A percentile compares a stretch with the other conserved stretches of the same genome.
phyloP scores from a whole-genome alignment of 2,113 vertebrate species.

The Saccopteryx leptura region DNA sequence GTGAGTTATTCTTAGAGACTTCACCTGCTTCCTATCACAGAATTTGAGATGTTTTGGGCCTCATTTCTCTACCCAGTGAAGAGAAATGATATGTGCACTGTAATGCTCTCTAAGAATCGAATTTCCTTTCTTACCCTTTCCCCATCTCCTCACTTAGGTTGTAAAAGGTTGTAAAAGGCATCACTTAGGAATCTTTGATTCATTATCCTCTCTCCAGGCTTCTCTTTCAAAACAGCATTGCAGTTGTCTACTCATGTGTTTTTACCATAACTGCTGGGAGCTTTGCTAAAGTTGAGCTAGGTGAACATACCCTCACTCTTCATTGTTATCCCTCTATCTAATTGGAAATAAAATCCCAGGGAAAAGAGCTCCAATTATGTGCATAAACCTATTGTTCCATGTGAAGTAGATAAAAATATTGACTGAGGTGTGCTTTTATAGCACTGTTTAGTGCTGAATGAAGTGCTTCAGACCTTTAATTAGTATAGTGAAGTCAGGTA shows the following conservation, averaged over 20 bases:
- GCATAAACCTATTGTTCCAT: constrained; percentile 20
- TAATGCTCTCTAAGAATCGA: constrained; percentile 12
- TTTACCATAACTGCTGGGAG: not conserved
- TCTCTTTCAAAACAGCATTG: constrained; percentile 60
- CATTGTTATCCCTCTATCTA: not conserved
- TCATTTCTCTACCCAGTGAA: not conserved
- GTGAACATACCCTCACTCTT: not conserved
- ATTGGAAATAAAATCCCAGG: constrained; percentile 51
- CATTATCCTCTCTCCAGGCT: not conserved
- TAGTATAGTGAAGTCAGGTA: constrained; percentile 66
- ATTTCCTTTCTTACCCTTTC: constrained; percentile 27
- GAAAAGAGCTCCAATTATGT: constrained; percentile 11
- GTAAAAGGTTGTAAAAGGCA: constrained; percentile 33
- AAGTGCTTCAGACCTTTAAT: constrained; percentile 52
- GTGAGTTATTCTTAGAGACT: not conserved
- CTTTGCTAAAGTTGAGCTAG: not conserved
- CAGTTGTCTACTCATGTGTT: not conserved
- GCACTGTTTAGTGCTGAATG: constrained; percentile 59
- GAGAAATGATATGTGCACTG: not conserved
- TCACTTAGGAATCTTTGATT: not conserved
- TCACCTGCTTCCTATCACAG: not conserved
- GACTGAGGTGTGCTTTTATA: constrained; percentile 32
- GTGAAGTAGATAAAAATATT: constrained; percentile 59
- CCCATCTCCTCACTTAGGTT: not conserved
- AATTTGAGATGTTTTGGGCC: not conserved